Evolutionary conservation across 2,113 vertebrate genomes (phyloP), one percentile per base, ranked within the genome.

Genomic region (Thunnus thynnus): DNA sequence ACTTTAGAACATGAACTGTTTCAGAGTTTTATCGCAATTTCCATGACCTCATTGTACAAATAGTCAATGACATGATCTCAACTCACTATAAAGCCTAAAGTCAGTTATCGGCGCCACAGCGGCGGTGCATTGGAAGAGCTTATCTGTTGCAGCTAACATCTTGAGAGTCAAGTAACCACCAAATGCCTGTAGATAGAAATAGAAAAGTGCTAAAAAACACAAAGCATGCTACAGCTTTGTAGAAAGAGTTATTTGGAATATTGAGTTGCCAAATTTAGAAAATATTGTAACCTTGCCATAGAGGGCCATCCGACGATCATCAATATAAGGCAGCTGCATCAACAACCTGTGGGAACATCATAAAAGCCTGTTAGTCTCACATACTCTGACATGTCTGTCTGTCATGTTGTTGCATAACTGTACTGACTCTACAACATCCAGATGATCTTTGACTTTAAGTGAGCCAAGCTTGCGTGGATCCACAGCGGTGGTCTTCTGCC

Each of bases 141-240:
- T 91, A 30, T 96, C 94, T 60, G 94, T 93, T 20, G 93, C 80
- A 8, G 94, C 92, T 67, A 96, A 83, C 92, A 96, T 95, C 85
- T 96, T 96, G 50, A 96, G 93, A n/a, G 94, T 85, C 82, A 96
- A 86, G 92, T 96, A 96, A 50, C 95, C 96, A 14, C 96, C 96
- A 78, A 95, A 96, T 18, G 89, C 95, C 96, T 96, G 90, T 54
- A 30, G 50, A 41, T 67, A 72, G 46, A 84, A 54, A 79, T 3
- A 76, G 30, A 64, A 61, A 78, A 36, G 20, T 30, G 41, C 10
- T 52, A 22, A 48, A 56, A 41, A 11, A 63, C 52, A 73, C 27
- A 48, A 17, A 61, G 5, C 32, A 27, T 51, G 30, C 14, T 47
- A 13, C 13, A 22, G 11, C 11, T 52, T 44, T 16, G 4, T 8